Percentiles rank a stretch among this genome's conserved stretches.
These are phyloP conservation scores for Camelus dromedarius DNA, from an alignment of 2,113 vertebrate genomes.

Conservation along the genomic window DNA sequence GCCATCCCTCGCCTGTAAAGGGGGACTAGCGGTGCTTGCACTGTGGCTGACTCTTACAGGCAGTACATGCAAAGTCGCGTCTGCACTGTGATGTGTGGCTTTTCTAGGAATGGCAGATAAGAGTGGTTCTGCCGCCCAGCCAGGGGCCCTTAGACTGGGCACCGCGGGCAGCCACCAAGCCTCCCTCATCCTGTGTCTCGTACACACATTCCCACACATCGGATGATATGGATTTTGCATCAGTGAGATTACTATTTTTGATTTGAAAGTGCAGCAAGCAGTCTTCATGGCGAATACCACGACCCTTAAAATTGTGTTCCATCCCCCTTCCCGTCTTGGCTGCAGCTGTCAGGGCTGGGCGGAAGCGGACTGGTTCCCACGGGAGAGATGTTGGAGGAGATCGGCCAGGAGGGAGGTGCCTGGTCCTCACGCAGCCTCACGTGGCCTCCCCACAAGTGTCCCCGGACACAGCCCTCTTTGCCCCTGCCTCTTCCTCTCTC, in stretches of 20 bases:
- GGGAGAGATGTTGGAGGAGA: fast-evolving
- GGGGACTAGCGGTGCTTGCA: fast-evolving
- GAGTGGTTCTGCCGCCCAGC: fast-evolving
- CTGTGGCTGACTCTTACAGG: background rate
- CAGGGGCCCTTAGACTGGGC: too few species aligned
- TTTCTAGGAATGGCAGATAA: too few species aligned
- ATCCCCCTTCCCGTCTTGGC: fast-evolving
- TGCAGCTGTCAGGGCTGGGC: fast-evolving
- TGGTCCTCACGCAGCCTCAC: background rate
- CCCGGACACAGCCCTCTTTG: background rate
- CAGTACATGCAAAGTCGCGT: fast-evolving
- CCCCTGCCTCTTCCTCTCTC: background rate
- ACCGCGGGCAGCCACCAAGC: fast-evolving
- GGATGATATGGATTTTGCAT: fast-evolving
- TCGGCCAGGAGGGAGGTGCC: background rate
- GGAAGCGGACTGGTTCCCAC: fast-evolving
- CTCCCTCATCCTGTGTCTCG: fast-evolving
- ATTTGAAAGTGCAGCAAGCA: background rate
- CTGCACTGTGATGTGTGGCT: fast-evolving
- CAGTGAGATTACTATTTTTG: background rate
- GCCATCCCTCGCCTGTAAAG: background rate
- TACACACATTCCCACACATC: fast-evolving
- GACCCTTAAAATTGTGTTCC: too few species aligned
- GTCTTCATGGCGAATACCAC: fast-evolving
- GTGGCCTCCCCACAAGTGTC: background rate